A percentile compares a stretch with the other conserved stretches of the same genome.
Conservation (phyloP, 1,140 invertebrate species). For the Plectus sambesii region DNA sequence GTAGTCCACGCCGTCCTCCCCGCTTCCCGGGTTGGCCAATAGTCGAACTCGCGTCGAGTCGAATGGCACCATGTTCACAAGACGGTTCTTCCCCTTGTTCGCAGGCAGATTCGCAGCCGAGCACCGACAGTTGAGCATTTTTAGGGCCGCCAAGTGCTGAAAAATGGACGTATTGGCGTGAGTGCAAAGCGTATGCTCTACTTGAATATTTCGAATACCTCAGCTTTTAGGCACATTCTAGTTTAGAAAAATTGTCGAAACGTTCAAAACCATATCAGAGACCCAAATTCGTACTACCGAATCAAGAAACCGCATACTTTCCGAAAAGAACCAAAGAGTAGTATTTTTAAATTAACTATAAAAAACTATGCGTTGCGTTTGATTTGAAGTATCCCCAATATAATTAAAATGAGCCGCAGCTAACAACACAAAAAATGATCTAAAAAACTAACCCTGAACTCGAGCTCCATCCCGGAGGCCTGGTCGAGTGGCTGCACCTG, state of each 20-base stretch:
- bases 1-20: constrained; percentile 84
- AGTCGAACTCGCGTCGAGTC: constrained; percentile 88
- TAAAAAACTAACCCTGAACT: constrained; percentile 68
- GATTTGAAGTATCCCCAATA: too few relatives aligned
- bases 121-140: constrained; percentile 81
- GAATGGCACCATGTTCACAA: constrained; percentile 89
- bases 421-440: background rate
- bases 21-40: constrained; percentile 64
- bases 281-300: too few relatives aligned
- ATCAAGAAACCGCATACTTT: too few relatives aligned
- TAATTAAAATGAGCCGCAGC: too few relatives aligned
- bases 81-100: constrained; percentile 94
- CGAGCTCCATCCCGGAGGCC: constrained; percentile 78
- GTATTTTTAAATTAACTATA: too few relatives aligned
- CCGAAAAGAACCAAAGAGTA: too few relatives aligned
- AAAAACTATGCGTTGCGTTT: constrained; percentile 10
- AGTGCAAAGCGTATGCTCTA: too few relatives aligned
- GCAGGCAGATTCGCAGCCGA: constrained; percentile 85
- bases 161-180: too few relatives aligned
- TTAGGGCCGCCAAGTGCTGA: constrained; percentile 79
- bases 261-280: too few relatives aligned
- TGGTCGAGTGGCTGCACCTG: constrained; percentile 54
- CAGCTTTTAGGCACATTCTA: too few relatives aligned
- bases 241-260: too few relatives aligned
- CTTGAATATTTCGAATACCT: too few relatives aligned